Conservation (phyloP, 1,140 invertebrate genomes). For the Procambarus virginalis region DNA sequence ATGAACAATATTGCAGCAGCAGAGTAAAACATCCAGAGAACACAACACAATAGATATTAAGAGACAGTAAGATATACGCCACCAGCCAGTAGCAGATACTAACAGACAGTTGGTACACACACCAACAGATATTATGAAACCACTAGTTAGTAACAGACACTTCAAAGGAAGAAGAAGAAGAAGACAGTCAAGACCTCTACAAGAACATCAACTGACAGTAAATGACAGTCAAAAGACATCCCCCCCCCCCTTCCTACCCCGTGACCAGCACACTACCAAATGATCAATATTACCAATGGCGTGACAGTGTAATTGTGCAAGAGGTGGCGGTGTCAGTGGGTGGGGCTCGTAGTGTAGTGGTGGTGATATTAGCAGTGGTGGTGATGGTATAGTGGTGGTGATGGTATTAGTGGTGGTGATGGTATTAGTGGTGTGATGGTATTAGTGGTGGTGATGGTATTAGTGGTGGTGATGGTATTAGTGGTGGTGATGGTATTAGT, state of each 20-base stretch:
- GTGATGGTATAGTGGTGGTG: too few relatives aligned
- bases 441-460: too few relatives aligned
- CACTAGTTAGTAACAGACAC: neutral
- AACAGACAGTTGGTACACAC: neutral
- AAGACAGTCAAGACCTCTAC: neutral
- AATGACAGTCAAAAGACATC: too few relatives aligned
- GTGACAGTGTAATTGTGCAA: constrained; percentile 12
- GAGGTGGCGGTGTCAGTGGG: neutral
- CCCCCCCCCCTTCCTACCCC: too few relatives aligned
- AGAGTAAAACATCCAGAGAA: too few relatives aligned
- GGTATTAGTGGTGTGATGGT: too few relatives aligned
- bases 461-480: neutral
- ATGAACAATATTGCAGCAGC: too few relatives aligned
- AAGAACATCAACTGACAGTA: neutral
- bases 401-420: too few relatives aligned
- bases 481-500: neutral
- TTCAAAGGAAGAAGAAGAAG: too few relatives aligned
- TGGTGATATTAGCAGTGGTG: neutral
- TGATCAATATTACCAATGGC: constrained; percentile 23
- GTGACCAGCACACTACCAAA: too few relatives aligned
- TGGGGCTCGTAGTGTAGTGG: neutral
- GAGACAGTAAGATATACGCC: too few relatives aligned
- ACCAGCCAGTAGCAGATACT: neutral
- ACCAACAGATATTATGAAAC: neutral
- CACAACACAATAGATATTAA: too few relatives aligned